Conservation (phyloP, 2,888 invertebrate genomes). For the Agrochola litura region DNA sequence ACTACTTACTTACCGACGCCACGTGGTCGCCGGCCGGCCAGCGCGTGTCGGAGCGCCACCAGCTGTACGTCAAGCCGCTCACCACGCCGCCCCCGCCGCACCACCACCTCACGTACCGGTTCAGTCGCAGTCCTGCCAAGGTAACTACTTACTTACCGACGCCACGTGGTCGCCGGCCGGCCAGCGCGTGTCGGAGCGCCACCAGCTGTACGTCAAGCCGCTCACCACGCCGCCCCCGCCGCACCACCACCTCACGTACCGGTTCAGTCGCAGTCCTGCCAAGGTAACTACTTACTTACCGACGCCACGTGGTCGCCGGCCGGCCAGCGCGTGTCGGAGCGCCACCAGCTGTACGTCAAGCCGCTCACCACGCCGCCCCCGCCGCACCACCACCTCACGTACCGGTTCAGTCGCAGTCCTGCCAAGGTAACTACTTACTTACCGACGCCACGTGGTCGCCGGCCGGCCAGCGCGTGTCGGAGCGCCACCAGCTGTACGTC, state of each 20-base stretch:
- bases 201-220: slow-evolving; percentile 88
- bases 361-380: slow-evolving; percentile 87
- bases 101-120: slow-evolving; percentile 93
- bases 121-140: slow-evolving; percentile 94
- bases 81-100: slow-evolving; percentile 86
- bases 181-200: slow-evolving; percentile 82
- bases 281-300: slow-evolving; percentile 90
- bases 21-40: slow-evolving; percentile 83
- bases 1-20: slow-evolving; percentile 80
- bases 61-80: slow-evolving; percentile 88
- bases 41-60: slow-evolving; percentile 71
- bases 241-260: slow-evolving; percentile 92
- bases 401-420: slow-evolving; percentile 96
- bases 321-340: slow-evolving; percentile 86
- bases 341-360: slow-evolving; percentile 88
- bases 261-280: slow-evolving; percentile 96
- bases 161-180: too few species aligned
- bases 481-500: slow-evolving; percentile 89
- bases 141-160: too few species aligned
- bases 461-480: slow-evolving; percentile 44
- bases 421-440: slow-evolving; percentile 92
- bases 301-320: too few species aligned
- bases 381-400: slow-evolving; percentile 91
- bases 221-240: slow-evolving; percentile 86
- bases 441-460: too few species aligned